Evolutionary conservation across 1,140 invertebrate genomes (phyloP).

Genomic region (Platyura marginata): DNA sequence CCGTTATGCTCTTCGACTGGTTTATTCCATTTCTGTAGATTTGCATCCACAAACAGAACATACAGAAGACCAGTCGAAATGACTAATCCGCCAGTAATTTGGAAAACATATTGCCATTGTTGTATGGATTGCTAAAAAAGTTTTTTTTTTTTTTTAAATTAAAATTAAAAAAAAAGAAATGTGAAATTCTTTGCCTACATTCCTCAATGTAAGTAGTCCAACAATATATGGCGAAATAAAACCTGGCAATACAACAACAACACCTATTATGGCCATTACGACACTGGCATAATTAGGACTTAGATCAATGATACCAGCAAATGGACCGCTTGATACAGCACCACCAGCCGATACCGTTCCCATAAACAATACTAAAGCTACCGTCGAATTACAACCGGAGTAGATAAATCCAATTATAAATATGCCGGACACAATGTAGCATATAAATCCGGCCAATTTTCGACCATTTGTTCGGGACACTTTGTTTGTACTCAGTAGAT

Average conservation of each 20-base stretch:
- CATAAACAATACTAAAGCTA: constrained; percentile 39
- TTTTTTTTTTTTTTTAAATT: constrained; percentile 1
- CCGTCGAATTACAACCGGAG: constrained; percentile 37
- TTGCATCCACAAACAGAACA: constrained; percentile 34
- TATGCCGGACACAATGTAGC: constrained; percentile 32
- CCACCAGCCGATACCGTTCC: constrained; percentile 39
- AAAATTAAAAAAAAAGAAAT: neutral
- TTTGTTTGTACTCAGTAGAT: constrained; percentile 32
- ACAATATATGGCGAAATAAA: constrained; percentile 39
- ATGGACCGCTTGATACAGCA: constrained; percentile 39
- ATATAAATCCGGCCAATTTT: constrained; percentile 39
- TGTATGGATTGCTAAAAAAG: constrained; percentile 37
- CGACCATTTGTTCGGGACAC: constrained; percentile 39
- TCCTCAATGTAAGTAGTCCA: constrained; percentile 35
- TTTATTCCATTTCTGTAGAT: constrained; percentile 43
- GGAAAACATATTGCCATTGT: constrained; percentile 44
- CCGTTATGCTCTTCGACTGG: too few relatives aligned
- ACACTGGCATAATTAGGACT: constrained; percentile 48
- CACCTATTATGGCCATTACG: constrained; percentile 33
- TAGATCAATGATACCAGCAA: constrained; percentile 42
- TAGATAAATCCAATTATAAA: constrained; percentile 36
- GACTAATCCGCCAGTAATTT: constrained; percentile 33
- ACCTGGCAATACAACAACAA: constrained; percentile 29
- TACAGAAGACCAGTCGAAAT: constrained; percentile 31
- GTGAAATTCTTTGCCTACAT: constrained; percentile 26